Evolutionary conservation across 2,797 vertebrate genomes (phyloP), one percentile per base, ranked within the genome.

Genomic region (Ataeniobius toweri): DNA sequence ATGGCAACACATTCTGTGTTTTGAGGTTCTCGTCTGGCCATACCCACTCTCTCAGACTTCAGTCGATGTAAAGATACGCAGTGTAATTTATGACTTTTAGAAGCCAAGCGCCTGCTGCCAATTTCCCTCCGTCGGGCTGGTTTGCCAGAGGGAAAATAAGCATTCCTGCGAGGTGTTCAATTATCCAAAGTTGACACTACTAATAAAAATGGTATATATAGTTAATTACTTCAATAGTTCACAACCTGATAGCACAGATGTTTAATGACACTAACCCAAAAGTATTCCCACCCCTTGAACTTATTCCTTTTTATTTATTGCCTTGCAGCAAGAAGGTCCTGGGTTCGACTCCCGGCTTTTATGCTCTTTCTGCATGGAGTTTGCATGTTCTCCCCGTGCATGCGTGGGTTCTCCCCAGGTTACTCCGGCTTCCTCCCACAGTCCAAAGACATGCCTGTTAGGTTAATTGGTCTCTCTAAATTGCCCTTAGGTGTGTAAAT

Each of bases 131-230:
- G 67, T 69, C 1, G n/a, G 44, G 48, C 24, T 69, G 67, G 67
- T 48, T 16, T 48, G 67, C 67, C 6, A 24, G 24, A 44, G 67
- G 44, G 20, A 70, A 48, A 48, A 41, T 16, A 26, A 41, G 14
- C 22, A 2, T 74, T 65, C 67, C 69, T n/a, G 71, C 5, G 14
- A 75, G 18, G 68, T 31, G 48, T 28, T 59, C 28, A 78, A 80
- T 65, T 58, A 69, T 69, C 67, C 67, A 26, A 44, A 48, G 61
- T 16, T 8, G 12, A 20, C 6, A 31, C 22, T 1, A 28, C 58
- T 46, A 46, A 69, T 69, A 69, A 69, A 26, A 12, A 69, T 14
- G 24, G 6, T 41, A 46, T 46, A 69, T 10, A 74, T 16, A 44
- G 20, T 67, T 67, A 41, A 41, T 67, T 67, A 31, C 63, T 39